phyloP scores from a whole-genome alignment of 1,140 invertebrate species.

The Sycophaga agraensis region DNA sequence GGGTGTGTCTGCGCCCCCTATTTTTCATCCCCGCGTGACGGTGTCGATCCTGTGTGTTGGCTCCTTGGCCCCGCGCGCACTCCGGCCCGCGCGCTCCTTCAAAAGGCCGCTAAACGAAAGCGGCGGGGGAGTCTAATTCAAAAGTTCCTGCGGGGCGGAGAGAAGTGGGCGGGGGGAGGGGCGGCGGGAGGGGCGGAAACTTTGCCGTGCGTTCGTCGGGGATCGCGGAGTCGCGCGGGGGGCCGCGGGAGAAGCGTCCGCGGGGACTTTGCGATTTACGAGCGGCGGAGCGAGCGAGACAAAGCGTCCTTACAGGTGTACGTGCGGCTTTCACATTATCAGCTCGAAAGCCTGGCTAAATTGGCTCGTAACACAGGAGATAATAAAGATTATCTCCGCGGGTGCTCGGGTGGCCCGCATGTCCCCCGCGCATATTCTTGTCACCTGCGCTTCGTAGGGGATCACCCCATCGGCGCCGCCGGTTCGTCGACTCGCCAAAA shows the following conservation, averaged over 20 bases:
- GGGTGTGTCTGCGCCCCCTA: too few relatives aligned
- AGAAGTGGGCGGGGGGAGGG: neutral
- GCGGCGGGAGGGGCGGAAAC: neutral
- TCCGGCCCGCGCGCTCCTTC: neutral
- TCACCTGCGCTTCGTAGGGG: too few relatives aligned
- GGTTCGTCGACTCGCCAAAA: too few relatives aligned
- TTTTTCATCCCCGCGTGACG: too few relatives aligned
- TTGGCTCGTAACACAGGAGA: constrained; percentile 10
- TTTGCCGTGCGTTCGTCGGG: constrained; percentile 1
- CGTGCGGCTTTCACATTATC: constrained; percentile 2
- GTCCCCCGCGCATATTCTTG: too few relatives aligned
- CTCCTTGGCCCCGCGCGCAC: too few relatives aligned
- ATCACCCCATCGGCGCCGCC: too few relatives aligned
- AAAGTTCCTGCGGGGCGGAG: neutral
- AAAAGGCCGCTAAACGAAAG: constrained; percentile 23
- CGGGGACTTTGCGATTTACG: constrained; percentile 21
- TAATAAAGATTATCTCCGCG: constrained; percentile 24
- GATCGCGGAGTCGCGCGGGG: neutral
- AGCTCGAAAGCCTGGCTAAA: constrained; percentile 4
- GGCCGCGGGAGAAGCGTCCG: neutral
- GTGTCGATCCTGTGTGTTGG: too few relatives aligned
- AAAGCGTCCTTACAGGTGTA: neutral
- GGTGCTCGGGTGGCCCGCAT: too few relatives aligned
- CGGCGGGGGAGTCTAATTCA: constrained; percentile 23
- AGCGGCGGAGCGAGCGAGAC: constrained; percentile 8